Percentiles rank a stretch among this genome's conserved stretches.
phyloP scores from a whole-genome alignment of 2,888 invertebrate genomes.

The Apodemia duryi region DNA sequence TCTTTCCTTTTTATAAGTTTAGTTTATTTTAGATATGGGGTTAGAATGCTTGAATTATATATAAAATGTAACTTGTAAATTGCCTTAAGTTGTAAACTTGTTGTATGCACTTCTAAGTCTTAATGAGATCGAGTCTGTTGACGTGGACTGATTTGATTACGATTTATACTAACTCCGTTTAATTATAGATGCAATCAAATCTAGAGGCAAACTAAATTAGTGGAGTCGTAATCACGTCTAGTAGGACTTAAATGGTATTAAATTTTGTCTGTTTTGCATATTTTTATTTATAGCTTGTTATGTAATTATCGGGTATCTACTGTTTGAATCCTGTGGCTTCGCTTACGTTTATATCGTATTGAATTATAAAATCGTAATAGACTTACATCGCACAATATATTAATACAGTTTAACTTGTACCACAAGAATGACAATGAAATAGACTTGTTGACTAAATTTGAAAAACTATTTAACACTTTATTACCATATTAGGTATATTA shows the following conservation, averaged over 20 bases:
- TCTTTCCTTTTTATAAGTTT: too few relatives aligned
- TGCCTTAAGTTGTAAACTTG: neutral
- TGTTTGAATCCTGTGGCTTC: too few relatives aligned
- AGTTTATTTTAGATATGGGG: too few relatives aligned
- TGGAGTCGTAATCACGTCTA: slow-evolving; percentile 9
- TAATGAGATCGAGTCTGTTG: slow-evolving; percentile 39
- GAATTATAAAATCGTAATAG: too few relatives aligned
- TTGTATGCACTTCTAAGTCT: slow-evolving; percentile 17
- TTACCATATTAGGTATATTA: too few relatives aligned
- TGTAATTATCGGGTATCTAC: neutral
- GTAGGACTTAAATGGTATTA: neutral
- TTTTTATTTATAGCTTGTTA: slow-evolving; percentile 3
- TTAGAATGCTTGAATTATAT: neutral
- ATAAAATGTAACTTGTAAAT: slow-evolving; percentile 11
- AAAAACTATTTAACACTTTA: too few relatives aligned
- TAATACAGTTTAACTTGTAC: too few relatives aligned
- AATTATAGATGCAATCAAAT: slow-evolving; percentile 21
- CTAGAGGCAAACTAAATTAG: slow-evolving; percentile 12
- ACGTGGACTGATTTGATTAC: slow-evolving; percentile 37
- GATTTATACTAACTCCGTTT: slow-evolving; percentile 32
- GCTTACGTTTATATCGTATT: too few relatives aligned
- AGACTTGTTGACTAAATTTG: too few relatives aligned
- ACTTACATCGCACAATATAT: too few relatives aligned
- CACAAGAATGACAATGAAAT: too few relatives aligned
- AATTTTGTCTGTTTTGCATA: neutral